phyloP scores from a whole-genome alignment of 2,888 invertebrate species.

The Ligdia adustata region DNA sequence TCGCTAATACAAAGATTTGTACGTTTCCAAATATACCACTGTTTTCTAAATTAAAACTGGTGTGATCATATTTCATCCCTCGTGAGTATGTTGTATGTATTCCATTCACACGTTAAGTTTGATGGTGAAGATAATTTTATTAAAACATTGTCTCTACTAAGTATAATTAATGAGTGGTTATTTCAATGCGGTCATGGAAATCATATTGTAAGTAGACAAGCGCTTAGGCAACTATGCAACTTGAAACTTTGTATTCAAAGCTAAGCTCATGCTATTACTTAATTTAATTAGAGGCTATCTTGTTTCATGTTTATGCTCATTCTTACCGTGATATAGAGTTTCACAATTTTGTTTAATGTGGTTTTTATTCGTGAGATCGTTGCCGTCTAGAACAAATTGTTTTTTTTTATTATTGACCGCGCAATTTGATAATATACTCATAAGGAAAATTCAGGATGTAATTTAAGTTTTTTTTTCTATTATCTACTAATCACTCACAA shows the following conservation, averaged over 20 bases:
- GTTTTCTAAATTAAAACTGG: too few relatives aligned
- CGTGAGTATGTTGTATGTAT: background rate
- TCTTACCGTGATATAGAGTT: conserved; percentile 12
- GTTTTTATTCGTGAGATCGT: conserved; percentile 11
- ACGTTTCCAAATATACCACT: too few relatives aligned
- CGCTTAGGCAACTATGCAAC: conserved; percentile 17
- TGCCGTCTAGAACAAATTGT: conserved; percentile 3
- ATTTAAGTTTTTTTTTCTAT: too few relatives aligned
- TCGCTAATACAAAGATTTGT: too few relatives aligned
- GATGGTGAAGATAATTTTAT: conserved; percentile 8
- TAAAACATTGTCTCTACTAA: conserved; percentile 7
- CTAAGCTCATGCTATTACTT: conserved; percentile 18
- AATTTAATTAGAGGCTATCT: conserved; percentile 24
- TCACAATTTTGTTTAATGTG: conserved; percentile 7
- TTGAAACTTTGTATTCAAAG: conserved; percentile 17
- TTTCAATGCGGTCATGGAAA: conserved; percentile 15
- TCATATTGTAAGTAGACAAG: conserved; percentile 9
- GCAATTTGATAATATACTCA: too few relatives aligned
- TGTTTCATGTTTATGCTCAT: conserved; percentile 14
- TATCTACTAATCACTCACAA: too few relatives aligned
- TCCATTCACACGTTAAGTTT: conserved; percentile 15
- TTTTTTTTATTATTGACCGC: background rate
- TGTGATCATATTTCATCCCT: too few relatives aligned
- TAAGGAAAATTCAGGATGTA: too few relatives aligned
- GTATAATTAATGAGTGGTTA: conserved; percentile 23